Evolutionary conservation across 2,888 invertebrate genomes (phyloP), one percentile per base, ranked within the genome.

Genomic region (Tiphia femorata): DNA sequence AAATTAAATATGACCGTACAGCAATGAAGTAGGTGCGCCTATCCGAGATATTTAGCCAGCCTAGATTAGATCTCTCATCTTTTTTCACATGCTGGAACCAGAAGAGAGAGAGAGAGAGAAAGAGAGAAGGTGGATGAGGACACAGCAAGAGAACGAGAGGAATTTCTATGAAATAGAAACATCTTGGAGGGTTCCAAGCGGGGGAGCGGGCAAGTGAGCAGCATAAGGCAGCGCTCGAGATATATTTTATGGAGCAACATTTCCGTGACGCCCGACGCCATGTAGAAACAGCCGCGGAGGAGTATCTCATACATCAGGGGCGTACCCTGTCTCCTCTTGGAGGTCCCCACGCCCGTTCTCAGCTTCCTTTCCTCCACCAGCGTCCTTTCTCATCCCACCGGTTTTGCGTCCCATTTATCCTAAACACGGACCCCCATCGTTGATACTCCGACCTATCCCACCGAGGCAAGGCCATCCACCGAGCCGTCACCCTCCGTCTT

Each of bases 221-320:
- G 59, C 63, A 63, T 68, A 69, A 72, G 70, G 64, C 64, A 61
- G 38, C 62, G 49, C 54, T 68, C 51, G 58, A 69, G 78, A 75
- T 72, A 75, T 76, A 75, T 73, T 76, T 77, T 75, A 78, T 70
- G 71, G 61, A 64, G 62, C 58, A 71, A 70, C 75, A 72, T 78
- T 75, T 77, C 64, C 72, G 63, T 63, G 72, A 72, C 75, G 64
- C 54, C 25, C 62, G 59, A 48, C 50, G 52, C 57, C 63, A 35
- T 62, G 65, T 56, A 63, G 68, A 67, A 68, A 63, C 70, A 67
- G 56, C 66, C 64, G 30, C 42, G 41, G 29, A 60, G 59, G 64
- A 72, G 65, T 65, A 70, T 71, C 70, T 67, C 75, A 67, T 72
- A 72, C 74, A 72, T 75, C 72, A 74, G 62, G 42, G 50, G 41